Percentiles rank a stretch among this genome's conserved stretches.
Conservation (phyloP, 2,797 vertebrate genomes). For the Phoebastria nigripes region DNA sequence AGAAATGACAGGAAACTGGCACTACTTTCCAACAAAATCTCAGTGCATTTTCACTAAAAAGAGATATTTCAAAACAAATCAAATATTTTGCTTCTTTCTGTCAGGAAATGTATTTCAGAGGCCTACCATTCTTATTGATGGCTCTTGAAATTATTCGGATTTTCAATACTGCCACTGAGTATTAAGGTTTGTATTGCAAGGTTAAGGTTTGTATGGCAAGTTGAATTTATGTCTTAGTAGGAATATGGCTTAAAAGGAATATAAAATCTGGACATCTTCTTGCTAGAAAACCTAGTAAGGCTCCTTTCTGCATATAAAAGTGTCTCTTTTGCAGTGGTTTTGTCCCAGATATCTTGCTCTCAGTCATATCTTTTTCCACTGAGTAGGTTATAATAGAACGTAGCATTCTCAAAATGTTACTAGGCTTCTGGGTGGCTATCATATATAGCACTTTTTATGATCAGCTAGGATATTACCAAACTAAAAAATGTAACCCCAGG, state of each 20-base stretch:
- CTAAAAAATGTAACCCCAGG: background rate
- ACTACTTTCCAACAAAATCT: background rate
- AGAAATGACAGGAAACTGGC: background rate
- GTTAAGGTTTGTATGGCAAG: background rate
- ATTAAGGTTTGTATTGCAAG: background rate
- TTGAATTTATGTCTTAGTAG: background rate
- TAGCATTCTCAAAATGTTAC: background rate
- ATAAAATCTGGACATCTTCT: background rate
- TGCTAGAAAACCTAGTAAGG: background rate
- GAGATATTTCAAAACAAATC: background rate
- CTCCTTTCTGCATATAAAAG: background rate
- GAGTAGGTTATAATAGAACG: background rate
- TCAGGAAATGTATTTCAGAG: background rate
- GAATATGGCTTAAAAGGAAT: background rate
- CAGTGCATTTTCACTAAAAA: background rate
- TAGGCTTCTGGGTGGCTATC: background rate
- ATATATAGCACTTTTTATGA: background rate
- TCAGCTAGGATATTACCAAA: background rate
- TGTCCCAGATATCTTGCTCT: background rate
- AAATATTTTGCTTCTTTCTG: background rate
- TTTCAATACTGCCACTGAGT: background rate
- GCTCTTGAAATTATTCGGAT: background rate
- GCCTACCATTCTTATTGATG: background rate
- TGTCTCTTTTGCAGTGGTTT: background rate
- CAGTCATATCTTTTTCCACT: background rate